phyloP scores from a whole-genome alignment of 2,888 invertebrate species.

The Saturnia pavonia region DNA sequence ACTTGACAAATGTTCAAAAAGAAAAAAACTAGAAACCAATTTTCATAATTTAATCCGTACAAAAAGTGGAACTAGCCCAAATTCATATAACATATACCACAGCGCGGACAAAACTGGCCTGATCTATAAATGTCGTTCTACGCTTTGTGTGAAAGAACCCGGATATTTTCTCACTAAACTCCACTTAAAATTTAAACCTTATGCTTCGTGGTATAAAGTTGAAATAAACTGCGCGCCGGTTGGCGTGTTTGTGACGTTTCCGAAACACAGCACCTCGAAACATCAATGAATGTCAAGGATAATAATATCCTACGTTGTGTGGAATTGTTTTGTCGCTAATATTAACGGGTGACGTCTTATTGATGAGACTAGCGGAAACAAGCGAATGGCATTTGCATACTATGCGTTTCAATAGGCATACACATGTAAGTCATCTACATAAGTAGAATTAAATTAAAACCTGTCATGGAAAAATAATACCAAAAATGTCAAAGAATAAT shows the following conservation, averaged over 20 bases:
- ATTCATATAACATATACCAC: conserved; percentile 31
- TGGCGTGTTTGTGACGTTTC: conserved; percentile 32
- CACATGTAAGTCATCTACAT: not conserved
- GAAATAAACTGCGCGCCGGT: conserved; percentile 18
- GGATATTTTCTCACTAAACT: conserved; percentile 34
- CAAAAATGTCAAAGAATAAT: too few relatives aligned
- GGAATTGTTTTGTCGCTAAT: conserved; percentile 30
- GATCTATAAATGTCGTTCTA: conserved; percentile 34
- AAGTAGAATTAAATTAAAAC: not conserved
- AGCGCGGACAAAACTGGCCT: conserved; percentile 22
- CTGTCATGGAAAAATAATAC: not conserved
- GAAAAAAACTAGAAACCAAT: conserved; percentile 3
- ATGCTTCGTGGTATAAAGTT: conserved; percentile 23
- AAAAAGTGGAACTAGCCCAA: conserved; percentile 33
- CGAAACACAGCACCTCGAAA: conserved; percentile 24
- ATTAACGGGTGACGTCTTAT: conserved; percentile 21
- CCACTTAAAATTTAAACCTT: conserved; percentile 28
- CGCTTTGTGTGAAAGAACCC: conserved; percentile 39
- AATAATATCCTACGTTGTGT: conserved; percentile 38
- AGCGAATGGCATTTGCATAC: conserved; percentile 15
- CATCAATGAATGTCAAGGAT: conserved; percentile 66
- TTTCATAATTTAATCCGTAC: conserved; percentile 25
- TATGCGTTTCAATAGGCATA: not conserved
- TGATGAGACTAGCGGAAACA: conserved; percentile 22
- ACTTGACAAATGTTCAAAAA: not conserved